Evolutionary conservation across 2,888 invertebrate genomes (phyloP).

Genomic region (Drosophila picticornis): DNA sequence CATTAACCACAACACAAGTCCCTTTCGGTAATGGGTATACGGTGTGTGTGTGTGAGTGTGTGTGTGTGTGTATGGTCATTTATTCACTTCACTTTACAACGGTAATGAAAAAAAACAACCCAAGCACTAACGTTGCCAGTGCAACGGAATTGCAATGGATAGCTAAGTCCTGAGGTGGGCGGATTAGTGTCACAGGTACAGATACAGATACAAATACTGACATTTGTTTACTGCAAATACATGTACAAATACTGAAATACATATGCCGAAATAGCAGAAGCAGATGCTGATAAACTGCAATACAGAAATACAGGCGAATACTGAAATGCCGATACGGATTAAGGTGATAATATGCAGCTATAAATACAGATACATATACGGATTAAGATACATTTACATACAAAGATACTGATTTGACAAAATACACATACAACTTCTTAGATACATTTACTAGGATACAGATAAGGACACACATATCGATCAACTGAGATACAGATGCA

Average conservation of each 20-base stretch:
- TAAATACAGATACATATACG: not conserved
- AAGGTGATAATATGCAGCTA: not conserved
- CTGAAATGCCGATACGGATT: not conserved
- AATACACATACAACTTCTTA: not conserved
- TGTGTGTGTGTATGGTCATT: slow-evolving; percentile 29
- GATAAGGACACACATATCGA: not conserved
- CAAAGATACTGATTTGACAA: not conserved
- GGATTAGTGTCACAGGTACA: not conserved
- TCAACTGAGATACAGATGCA: not conserved
- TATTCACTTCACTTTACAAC: slow-evolving; percentile 51
- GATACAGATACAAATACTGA: not conserved
- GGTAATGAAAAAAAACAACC: slow-evolving; percentile 68
- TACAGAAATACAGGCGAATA: not conserved
- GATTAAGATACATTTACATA: not conserved
- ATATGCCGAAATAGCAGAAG: not conserved
- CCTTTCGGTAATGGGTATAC: not conserved
- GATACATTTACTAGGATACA: no score
- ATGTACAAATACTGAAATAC: not conserved
- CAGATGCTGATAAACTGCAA: no score
- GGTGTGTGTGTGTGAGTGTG: not conserved
- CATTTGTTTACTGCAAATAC: not conserved
- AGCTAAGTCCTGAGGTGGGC: slow-evolving; percentile 18
- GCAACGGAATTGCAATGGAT: slow-evolving; percentile 33
- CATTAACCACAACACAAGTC: slow-evolving; percentile 22
- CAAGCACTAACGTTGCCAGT: slow-evolving; percentile 32